A percentile compares a stretch with the other conserved stretches of the same genome.
Evolutionary conservation across 2,797 vertebrate genomes (phyloP).

Genomic region (Liparis tanakae): DNA sequence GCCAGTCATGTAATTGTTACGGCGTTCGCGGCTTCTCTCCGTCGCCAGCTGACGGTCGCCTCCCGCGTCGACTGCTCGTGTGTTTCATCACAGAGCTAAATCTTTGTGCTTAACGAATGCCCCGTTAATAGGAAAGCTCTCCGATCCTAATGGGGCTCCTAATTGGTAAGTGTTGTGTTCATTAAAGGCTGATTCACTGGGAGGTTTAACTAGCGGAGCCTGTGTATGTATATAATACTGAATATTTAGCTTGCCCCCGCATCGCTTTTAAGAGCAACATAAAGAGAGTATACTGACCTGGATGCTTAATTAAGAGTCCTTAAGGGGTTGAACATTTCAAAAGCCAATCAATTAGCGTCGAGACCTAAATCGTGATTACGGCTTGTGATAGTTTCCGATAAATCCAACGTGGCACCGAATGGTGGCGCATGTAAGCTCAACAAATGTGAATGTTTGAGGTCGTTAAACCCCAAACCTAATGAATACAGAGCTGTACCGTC

Average conservation of each 20-base stretch:
- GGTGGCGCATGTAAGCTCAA: background rate
- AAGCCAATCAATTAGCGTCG: background rate
- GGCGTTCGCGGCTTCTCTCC: background rate
- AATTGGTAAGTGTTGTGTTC: slow-evolving; percentile 40
- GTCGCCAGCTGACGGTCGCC: slow-evolving; percentile 3
- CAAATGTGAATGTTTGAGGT: background rate
- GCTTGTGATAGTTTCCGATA: background rate
- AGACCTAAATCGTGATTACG: background rate
- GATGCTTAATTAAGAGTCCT: background rate
- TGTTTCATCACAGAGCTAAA: slow-evolving; percentile 18
- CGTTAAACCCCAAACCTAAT: background rate
- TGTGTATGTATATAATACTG: background rate
- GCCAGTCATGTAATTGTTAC: slow-evolving; percentile 1
- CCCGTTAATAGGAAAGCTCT: slow-evolving; percentile 14
- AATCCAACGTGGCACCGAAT: background rate
- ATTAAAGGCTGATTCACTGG: slow-evolving; percentile 24
- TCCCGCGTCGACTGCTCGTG: slow-evolving; percentile 12
- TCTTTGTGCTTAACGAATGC: slow-evolving; percentile 25
- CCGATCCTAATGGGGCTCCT: slow-evolving; percentile 23
- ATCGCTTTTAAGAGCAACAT: slow-evolving; percentile 1
- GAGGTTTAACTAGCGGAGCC: slow-evolving; percentile 3
- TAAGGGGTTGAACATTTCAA: background rate
- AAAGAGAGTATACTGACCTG: background rate
- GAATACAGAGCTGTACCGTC: background rate
- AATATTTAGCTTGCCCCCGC: background rate